Base-by-base conservation (phyloP, 2,888 invertebrate genomes). In the Trachelus tabidus region DNA sequence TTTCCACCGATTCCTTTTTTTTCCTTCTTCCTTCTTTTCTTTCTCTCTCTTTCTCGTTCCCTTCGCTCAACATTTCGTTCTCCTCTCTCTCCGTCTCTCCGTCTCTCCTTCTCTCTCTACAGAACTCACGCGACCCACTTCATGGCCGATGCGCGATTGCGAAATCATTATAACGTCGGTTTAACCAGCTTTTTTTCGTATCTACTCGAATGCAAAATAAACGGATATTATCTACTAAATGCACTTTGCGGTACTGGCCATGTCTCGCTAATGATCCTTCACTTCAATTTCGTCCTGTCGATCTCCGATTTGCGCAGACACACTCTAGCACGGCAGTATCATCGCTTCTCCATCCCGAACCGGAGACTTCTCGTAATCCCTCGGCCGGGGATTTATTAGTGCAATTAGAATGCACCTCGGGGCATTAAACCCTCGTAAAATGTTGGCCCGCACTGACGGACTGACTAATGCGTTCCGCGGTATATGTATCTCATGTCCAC, bases 341-440 rank as follows among this genome's bases (percentile, higher is more conserved):
- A 9, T 33, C 31, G 71, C 33, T 33, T 30, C 31, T 15, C 71
- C 2, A 15, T 71, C 31, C 71, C 15, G 69, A 1, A 6, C 73
- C 73, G 35, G 73, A 15, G 34, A 73, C 33, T 33, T 34, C 12
- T 35, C 73, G 73, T 73, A 34, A 35, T 73, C 73, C 35, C 35
- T 23, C 34, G 12, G 12, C 1, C 15, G 40, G 73, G 34, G 90
- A 91, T 91, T 91, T 91, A 91, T 90, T 89, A 89, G 85, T 83
- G 89, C 89, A 90, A 91, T 91, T 91, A 90, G 88, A 90, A 89
- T 89, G 89, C 90, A 89, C 89, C 89, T 90, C 87, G 87, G 87
- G 88, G 87, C 88, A 90, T 91, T 90, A 91, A 91, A 89, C 89
- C 88, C 88, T 90, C 89, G 89, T 90, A 90, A 90, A 90, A 90